These are phyloP conservation scores for Harpalus rubripes DNA, from an alignment of 2,888 invertebrate genomes.

Conservation along the genomic window DNA sequence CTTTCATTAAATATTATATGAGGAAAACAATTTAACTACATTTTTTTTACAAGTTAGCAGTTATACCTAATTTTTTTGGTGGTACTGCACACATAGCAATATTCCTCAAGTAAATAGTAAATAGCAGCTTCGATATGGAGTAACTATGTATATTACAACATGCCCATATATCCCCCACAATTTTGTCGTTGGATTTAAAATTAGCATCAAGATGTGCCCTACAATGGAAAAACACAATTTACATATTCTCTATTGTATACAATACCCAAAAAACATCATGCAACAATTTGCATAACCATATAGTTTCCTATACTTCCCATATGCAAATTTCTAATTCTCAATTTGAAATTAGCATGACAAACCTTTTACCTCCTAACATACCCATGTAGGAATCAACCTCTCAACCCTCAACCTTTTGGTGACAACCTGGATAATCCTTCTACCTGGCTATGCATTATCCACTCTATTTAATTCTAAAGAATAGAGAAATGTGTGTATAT, in stretches of 20 bases:
- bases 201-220: background rate
- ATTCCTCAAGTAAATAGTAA: no score
- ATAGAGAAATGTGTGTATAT: background rate
- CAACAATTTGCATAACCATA: background rate
- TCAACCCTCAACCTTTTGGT: background rate
- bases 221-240: background rate
- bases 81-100: no score
- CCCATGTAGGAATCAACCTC: background rate
- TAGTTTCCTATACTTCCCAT: background rate
- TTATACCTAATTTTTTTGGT: no score
- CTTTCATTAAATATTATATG: no score
- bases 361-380: background rate
- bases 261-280: background rate
- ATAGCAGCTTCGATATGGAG: no score
- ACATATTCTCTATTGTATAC: background rate
- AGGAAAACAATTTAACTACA: no score
- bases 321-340: background rate
- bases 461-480: conserved; percentile 27
- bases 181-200: background rate
- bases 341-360: conserved; percentile 3
- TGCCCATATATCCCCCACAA: background rate
- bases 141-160: no score
- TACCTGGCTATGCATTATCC: conserved; percentile 22
- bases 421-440: background rate
- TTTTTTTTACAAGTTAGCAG: no score